Evolutionary conservation across 2,113 vertebrate species (phyloP), one percentile per base, ranked within the genome.

Genomic region (Campylomormyrus tamandua): DNA sequence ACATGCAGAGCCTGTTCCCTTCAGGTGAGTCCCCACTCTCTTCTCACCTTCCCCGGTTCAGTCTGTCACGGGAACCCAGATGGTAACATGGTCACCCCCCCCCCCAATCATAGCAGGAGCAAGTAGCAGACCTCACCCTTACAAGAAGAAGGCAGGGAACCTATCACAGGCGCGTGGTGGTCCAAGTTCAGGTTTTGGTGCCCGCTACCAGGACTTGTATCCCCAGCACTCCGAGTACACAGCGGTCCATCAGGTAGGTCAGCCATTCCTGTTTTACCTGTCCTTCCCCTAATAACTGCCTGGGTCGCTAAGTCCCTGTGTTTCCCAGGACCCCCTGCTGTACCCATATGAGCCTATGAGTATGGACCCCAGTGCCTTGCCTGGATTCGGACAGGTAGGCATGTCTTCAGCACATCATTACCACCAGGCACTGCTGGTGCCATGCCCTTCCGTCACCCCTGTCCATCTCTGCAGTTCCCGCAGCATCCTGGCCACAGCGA

Each of bases 341-440:
- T 95, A 96, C 53, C 93, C 96, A 89, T 97, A 95, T 83, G 95
- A 97, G 86, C 97, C 96, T 90, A 92, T 95, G 39, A 96, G 96
- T 91, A 91, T 92, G 48, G 92, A 94, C 15, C 86, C 93, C 1
- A 93, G 94, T 15, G 90, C 92, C 19, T 90, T 96, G 35, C 93
- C 95, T 62, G 94, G 93, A 80, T 97, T 96, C 0, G 94, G 96
- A 74, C 94, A 96, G 94, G 97, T 97, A 96, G 90, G 93, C 90
- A 3, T 17, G 53, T 80, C 31, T 87, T 13, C 10, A 15, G 0
- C 1, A 15, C 70, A 35, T 2, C 2, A 35, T 31, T 2, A 45
- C 17, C 49, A 10, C 19, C 3, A 9, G 52, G 21, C 11, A 21
- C 15, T 19, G 31, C 35, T 5, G 10, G 6, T 39, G 27, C 39